Percentiles rank a stretch among this genome's conserved stretches.
phyloP scores from a whole-genome alignment of 2,797 vertebrate species.

The Crocodylus rhombifer region DNA sequence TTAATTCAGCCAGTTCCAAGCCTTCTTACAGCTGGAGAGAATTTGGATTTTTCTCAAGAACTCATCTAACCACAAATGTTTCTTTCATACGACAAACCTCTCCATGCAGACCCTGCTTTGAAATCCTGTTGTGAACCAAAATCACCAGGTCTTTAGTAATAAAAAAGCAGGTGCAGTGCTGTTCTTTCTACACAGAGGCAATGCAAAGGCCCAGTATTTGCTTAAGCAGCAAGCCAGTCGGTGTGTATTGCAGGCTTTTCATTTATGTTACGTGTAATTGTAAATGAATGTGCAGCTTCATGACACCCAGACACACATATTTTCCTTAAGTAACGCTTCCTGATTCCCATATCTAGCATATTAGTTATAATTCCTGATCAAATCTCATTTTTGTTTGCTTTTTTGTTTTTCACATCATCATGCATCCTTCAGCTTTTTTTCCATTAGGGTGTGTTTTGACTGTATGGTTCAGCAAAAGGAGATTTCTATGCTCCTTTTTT shows the following conservation, averaged over 20 bases:
- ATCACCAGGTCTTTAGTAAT: not conserved
- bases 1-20: not conserved
- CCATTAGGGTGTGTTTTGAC: not conserved
- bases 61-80: not conserved
- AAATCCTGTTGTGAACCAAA: not conserved
- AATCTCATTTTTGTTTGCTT: not conserved
- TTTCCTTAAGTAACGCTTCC: not conserved
- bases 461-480: not conserved
- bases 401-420: not conserved
- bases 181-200: not conserved
- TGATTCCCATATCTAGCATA: not conserved
- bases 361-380: not conserved
- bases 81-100: not conserved
- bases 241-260: fast-evolving
- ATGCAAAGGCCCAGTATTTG: not conserved
- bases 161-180: not conserved
- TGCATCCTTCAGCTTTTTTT: not conserved
- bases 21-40: not conserved
- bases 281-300: not conserved
- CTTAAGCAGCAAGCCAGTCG: not conserved
- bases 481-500: not conserved
- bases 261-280: not conserved
- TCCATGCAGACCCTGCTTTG: not conserved
- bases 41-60: not conserved
- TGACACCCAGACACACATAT: not conserved